These are phyloP conservation scores for Pagrus major DNA, from an alignment of 2,113 vertebrate species.

Conservation along the genomic window DNA sequence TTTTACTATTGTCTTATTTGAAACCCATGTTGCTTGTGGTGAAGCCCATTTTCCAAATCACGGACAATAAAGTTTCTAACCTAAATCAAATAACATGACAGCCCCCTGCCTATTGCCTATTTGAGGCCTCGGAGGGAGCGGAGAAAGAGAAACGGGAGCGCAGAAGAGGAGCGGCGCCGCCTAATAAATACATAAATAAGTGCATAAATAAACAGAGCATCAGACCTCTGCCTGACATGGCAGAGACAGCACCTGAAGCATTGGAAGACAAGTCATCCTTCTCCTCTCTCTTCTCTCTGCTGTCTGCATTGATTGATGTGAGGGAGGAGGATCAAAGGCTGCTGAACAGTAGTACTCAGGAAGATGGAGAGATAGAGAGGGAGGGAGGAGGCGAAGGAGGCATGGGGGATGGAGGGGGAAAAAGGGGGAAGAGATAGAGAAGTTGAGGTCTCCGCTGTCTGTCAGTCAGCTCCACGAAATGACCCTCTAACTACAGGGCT, in stretches of 20 bases:
- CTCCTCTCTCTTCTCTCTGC: slow-evolving; percentile 61
- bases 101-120: slow-evolving; percentile 48
- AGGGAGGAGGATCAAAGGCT: slow-evolving; percentile 79
- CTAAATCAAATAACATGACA: slow-evolving; percentile 75
- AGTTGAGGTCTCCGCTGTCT: slow-evolving; percentile 56
- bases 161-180: slow-evolving; percentile 32
- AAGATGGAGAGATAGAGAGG: slow-evolving; percentile 73
- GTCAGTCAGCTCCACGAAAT: slow-evolving; percentile 67
- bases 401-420: slow-evolving; percentile 26
- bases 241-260: slow-evolving; percentile 78
- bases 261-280: slow-evolving; percentile 62
- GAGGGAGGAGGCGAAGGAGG: slow-evolving; percentile 35
- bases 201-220: slow-evolving; percentile 79
- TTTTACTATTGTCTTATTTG: too few species aligned
- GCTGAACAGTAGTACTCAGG: slow-evolving; percentile 67
- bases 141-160: slow-evolving; percentile 17
- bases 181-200: slow-evolving; percentile 83
- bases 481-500: slow-evolving; percentile 66
- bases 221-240: slow-evolving; percentile 70
- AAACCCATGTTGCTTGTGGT: too few species aligned
- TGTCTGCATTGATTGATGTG: slow-evolving; percentile 81
- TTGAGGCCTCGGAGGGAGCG: slow-evolving; percentile 34
- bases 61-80: too few species aligned
- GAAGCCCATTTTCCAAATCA: too few species aligned
- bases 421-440: slow-evolving; percentile 41